These are phyloP conservation scores for Lanistes nyassanus DNA, from an alignment of 1,140 invertebrate genomes.

Conservation along the genomic window DNA sequence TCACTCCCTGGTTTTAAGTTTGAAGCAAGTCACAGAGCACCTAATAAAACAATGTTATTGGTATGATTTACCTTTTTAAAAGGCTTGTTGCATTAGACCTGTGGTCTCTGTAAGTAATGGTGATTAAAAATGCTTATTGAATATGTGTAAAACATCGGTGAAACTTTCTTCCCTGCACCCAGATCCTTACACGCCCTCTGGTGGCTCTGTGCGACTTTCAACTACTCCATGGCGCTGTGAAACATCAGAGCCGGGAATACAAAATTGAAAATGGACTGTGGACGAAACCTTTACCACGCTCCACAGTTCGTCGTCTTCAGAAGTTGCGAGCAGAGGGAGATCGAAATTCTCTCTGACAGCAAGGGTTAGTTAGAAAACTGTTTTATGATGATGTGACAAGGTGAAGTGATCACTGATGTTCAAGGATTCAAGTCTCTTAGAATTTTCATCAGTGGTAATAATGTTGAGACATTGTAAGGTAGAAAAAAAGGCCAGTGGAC, in stretches of 20 bases:
- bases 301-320: conserved; percentile 34
- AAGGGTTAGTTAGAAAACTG: not conserved
- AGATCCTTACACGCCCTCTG: conserved; percentile 79
- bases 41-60: too few relatives aligned
- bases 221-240: conserved; percentile 88
- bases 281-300: conserved; percentile 45
- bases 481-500: too few relatives aligned
- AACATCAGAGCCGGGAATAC: conserved; percentile 92
- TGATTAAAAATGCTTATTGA: too few relatives aligned
- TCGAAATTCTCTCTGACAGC: conserved; percentile 2
- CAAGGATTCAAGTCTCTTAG: too few relatives aligned
- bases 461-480: too few relatives aligned
- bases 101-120: too few relatives aligned
- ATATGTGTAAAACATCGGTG: not conserved
- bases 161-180: conserved; percentile 12
- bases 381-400: not conserved
- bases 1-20: not conserved
- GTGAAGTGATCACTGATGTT: too few relatives aligned
- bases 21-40: too few relatives aligned
- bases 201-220: conserved; percentile 86
- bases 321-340: conserved; percentile 26
- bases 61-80: too few relatives aligned
- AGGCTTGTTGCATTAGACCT: too few relatives aligned
- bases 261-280: conserved; percentile 84
- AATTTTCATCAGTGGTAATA: too few relatives aligned